Evolutionary conservation across 2,113 vertebrate genomes (phyloP), one percentile per base, ranked within the genome.

Genomic region (Pica pica): DNA sequence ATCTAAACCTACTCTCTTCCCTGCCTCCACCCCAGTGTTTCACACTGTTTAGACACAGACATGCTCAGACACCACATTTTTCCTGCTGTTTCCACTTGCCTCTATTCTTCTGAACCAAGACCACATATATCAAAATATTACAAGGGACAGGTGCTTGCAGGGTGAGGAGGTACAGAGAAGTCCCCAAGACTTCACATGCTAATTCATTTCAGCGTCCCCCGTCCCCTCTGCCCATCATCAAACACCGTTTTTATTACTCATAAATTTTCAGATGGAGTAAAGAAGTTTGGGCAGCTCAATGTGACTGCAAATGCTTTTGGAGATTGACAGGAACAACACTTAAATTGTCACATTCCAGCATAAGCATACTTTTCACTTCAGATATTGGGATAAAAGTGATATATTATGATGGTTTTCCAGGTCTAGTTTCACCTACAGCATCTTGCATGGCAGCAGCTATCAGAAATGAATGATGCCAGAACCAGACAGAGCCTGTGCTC

Each of bases 311-410:
- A 52, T 27, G 37, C 83, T 82, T 81, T 61, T 57, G 60, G 79
- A 85, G 93, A 95, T 82, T 96, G 94, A 95, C 89, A 91, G 92
- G 67, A 89, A 42, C 85, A 93, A 13, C 89, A 84, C 73, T 91
- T 86, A 87, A 65, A 85, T 53, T 83, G 85, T 81, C n/a, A 4
- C 90, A 91, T 89, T 93, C 94, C 90, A 88, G 68, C 60, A 31
- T 7, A 9, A 93, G 73, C 67, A 69, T 95, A 79, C 63, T 90
- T 94, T 90, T 83, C 75, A 15, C 74, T 69, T 83, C 88, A 89
- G 85, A 47, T 69, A 79, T 6, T 20, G 56, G 93, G 57, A 61
- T 89, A 82, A 91, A 94, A 79, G 67, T 90, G 76, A 87, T 89
- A 76, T 71, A 88, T 63, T 61, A 13, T 41, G 39, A 30, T 52